Percentiles rank a stretch among this genome's conserved stretches.
Evolutionary conservation across 2,888 invertebrate genomes (phyloP).

Genomic region (Penaeus monodon): DNA sequence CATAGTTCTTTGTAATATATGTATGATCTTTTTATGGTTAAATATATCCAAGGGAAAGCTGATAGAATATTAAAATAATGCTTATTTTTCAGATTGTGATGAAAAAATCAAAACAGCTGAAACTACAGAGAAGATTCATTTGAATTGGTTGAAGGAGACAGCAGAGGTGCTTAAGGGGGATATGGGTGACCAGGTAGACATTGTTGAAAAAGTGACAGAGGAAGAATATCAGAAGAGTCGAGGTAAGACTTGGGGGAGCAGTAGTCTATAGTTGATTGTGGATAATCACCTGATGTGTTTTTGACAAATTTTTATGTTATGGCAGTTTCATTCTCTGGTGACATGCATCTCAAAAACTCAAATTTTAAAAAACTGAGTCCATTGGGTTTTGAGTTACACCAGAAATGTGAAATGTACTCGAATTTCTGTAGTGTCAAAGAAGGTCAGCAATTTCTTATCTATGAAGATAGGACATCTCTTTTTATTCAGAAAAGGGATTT

Average conservation of each 20-base stretch:
- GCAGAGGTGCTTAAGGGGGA: slow-evolving; percentile 26
- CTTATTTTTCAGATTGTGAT: slow-evolving; percentile 46
- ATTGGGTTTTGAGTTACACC: no score
- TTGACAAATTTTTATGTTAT: no score
- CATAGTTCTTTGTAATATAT: not conserved
- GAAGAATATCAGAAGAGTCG: slow-evolving; percentile 42
- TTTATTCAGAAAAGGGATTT: no score
- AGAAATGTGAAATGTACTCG: no score
- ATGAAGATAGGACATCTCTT: no score
- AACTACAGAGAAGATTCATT: slow-evolving; percentile 25
- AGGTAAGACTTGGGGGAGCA: slow-evolving; percentile 27
- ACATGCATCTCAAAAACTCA: no score
- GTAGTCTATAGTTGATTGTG: no score
- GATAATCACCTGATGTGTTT: no score
- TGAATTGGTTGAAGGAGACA: slow-evolving; percentile 38
- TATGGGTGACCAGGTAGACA: slow-evolving; percentile 41
- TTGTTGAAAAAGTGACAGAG: slow-evolving; percentile 50
- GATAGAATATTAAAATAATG: not conserved
- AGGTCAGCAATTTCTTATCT: no score
- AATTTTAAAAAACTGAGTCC: no score
- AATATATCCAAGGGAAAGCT: not conserved
- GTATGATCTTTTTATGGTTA: not conserved
- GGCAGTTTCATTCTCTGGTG: no score
- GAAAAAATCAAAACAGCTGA: slow-evolving; percentile 33
- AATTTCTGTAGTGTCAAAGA: no score